Evolutionary conservation across 1,140 invertebrate species (phyloP).

Genomic region (Drosophila nigrodunni): DNA sequence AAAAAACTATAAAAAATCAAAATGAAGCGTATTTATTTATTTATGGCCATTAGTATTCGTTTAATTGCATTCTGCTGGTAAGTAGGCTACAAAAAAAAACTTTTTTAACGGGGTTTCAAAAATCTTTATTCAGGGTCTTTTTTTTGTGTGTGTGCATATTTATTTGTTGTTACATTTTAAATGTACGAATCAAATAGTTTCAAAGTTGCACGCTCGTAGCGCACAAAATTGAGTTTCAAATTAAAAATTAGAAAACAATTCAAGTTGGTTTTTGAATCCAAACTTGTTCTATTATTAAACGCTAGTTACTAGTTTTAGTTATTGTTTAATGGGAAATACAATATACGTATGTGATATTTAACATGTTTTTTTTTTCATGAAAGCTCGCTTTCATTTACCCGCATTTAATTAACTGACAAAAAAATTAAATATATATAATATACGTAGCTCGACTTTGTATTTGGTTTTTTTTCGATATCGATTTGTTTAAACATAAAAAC

Average conservation of each 20-base stretch:
- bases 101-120: conserved; percentile 65
- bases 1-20: conserved; percentile 60
- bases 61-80: background rate
- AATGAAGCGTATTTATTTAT: conserved; percentile 8
- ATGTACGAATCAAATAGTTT: conserved; percentile 65
- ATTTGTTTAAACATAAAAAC: conserved; percentile 14
- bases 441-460: conserved; percentile 32
- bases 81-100: background rate
- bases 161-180: conserved; percentile 66
- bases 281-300: conserved; percentile 37
- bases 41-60: background rate
- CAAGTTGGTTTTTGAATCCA: conserved; percentile 13
- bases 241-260: conserved; percentile 35
- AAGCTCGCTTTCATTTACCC: conserved; percentile 49
- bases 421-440: conserved; percentile 6
- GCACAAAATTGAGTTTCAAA: conserved; percentile 25
- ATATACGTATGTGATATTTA: conserved; percentile 38
- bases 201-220: conserved; percentile 26
- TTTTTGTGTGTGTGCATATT: conserved; percentile 50
- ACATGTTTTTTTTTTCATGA: conserved; percentile 28
- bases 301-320: conserved; percentile 37
- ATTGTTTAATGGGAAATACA: conserved; percentile 45
- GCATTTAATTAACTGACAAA: conserved; percentile 41
- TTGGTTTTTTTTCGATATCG: conserved; percentile 3
- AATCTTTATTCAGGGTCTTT: conserved; percentile 73